Evolutionary conservation across 2,113 vertebrate genomes (phyloP).

Genomic region (Eurypyga helias): DNA sequence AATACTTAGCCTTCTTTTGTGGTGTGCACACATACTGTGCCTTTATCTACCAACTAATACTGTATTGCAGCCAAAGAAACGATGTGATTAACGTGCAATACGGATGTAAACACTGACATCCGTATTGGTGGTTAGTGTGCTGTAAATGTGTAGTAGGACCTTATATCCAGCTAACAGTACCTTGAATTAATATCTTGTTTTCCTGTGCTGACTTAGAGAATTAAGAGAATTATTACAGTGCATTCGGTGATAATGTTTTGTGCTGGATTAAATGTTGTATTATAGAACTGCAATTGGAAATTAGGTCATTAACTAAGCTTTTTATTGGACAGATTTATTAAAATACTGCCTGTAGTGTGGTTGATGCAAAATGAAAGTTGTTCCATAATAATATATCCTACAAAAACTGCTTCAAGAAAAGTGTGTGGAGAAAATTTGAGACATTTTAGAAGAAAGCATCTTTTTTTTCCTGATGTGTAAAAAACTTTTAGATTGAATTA

Average conservation of each 20-base stretch:
- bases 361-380: not conserved
- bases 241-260: not conserved
- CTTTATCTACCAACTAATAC: not conserved
- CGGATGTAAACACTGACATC: not conserved
- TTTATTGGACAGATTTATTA: not conserved
- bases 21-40: not conserved
- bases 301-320: not conserved
- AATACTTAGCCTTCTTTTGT: not conserved
- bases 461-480: not conserved
- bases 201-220: not conserved
- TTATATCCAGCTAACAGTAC: not conserved
- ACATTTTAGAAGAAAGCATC: not conserved
- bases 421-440: not conserved
- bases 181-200: not conserved
- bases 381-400: not conserved
- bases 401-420: not conserved
- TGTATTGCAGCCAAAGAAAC: not conserved
- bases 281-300: not conserved
- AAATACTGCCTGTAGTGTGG: not conserved
- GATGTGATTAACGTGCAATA: not conserved
- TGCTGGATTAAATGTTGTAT: not conserved
- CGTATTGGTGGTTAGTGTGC: not conserved
- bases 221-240: not conserved
- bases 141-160: not conserved
- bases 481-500: not conserved